These are phyloP conservation scores for Tokudaia muenninki DNA, from an alignment of 2,797 vertebrate species.

Conservation along the genomic window DNA sequence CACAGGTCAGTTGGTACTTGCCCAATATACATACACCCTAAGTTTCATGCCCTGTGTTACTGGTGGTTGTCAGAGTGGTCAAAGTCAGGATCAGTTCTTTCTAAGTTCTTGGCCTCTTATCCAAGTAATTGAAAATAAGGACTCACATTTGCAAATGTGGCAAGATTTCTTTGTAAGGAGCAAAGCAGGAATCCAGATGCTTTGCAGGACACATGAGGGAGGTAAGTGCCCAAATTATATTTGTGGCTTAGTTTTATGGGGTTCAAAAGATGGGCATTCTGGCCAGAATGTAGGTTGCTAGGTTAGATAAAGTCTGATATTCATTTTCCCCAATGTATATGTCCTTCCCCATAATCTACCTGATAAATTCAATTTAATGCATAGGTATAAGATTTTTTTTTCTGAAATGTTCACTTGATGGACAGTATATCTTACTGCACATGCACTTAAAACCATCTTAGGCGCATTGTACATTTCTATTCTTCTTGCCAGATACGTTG, in stretches of 20 bases:
- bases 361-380: background rate
- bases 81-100: background rate
- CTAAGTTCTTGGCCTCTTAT: background rate
- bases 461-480: background rate
- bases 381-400: background rate
- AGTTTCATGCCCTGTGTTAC: background rate
- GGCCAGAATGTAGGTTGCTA: background rate
- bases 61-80: background rate
- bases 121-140: background rate
- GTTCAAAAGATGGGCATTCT: background rate
- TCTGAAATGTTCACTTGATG: background rate
- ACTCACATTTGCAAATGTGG: background rate
- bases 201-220: background rate
- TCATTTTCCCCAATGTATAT: background rate
- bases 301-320: background rate
- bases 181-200: background rate
- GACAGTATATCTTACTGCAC: background rate
- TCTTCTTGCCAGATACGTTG: background rate
- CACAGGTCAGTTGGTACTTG: background rate
- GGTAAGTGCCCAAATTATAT: background rate
- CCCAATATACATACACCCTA: background rate
- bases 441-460: background rate
- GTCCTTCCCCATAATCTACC: background rate
- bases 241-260: background rate
- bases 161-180: background rate